Percentiles rank a stretch among this genome's conserved stretches.
Conservation (phyloP, 2,888 invertebrate genomes). For the Apamea sordens region DNA sequence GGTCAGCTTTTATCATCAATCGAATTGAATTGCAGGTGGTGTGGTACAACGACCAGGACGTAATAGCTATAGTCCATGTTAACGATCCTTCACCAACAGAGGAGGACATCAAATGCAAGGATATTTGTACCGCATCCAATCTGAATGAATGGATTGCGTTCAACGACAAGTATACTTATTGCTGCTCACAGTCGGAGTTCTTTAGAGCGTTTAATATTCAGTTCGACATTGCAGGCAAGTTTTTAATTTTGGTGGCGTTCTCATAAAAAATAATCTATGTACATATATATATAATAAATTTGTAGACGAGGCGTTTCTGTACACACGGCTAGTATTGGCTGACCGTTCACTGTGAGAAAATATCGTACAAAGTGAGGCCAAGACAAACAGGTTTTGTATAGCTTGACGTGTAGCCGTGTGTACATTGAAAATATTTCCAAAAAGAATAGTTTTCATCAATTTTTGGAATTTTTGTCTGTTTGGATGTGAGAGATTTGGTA, state of each 20-base stretch:
- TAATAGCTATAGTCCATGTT: conserved; percentile 61
- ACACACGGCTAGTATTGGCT: too few relatives aligned
- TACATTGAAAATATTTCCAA: too few relatives aligned
- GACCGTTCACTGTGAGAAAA: too few relatives aligned
- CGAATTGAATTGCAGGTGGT: conserved; percentile 47
- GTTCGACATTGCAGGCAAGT: conserved; percentile 48
- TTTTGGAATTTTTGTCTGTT: too few relatives aligned
- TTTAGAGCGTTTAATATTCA: conserved; percentile 37
- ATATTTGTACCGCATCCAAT: conserved; percentile 13
- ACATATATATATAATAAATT: too few relatives aligned
- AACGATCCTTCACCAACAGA: conserved; percentile 54
- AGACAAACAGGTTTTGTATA: too few relatives aligned
- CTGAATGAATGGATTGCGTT: conserved; percentile 38
- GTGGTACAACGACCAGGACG: conserved; percentile 18
- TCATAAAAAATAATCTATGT: neutral
- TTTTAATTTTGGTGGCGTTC: neutral
- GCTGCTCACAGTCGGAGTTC: conserved; percentile 59
- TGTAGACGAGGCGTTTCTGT: too few relatives aligned
- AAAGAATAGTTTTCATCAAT: too few relatives aligned
- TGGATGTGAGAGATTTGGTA: too few relatives aligned
- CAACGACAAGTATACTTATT: conserved; percentile 54
- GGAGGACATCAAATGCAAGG: conserved; percentile 58
- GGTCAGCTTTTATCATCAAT: neutral
- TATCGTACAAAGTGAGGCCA: too few relatives aligned
- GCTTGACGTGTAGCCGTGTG: too few relatives aligned